Evolutionary conservation across 2,113 vertebrate species (phyloP).

Genomic region (Sylvicapra grimmia): DNA sequence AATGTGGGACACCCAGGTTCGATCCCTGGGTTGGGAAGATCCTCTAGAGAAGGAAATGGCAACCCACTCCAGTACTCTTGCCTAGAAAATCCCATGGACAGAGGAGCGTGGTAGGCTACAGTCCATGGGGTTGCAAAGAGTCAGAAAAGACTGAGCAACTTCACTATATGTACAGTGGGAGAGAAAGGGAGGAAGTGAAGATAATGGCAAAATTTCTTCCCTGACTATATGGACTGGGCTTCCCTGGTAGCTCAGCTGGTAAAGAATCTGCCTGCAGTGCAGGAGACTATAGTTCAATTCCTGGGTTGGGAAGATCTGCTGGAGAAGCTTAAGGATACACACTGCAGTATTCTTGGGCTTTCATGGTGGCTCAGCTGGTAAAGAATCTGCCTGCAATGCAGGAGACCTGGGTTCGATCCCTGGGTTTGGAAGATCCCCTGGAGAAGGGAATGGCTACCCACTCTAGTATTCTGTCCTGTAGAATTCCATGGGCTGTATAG

Average conservation of each 20-base stretch:
- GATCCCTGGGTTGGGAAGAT: no score
- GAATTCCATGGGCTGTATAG: not conserved
- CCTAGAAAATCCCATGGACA: not conserved
- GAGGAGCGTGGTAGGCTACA: not conserved
- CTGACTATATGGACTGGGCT: not conserved
- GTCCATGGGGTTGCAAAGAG: not conserved
- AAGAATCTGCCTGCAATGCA: not conserved
- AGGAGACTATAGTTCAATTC: not conserved
- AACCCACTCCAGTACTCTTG: not conserved
- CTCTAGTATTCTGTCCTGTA: not conserved
- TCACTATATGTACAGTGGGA: not conserved
- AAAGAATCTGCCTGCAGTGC: not conserved
- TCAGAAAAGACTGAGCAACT: not conserved
- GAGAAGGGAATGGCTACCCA: not conserved
- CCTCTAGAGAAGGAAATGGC: not conserved
- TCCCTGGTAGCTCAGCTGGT: not conserved
- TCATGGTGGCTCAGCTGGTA: not conserved
- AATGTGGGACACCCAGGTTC: no score
- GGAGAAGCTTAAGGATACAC: no score
- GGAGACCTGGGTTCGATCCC: not conserved
- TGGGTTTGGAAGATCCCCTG: not conserved
- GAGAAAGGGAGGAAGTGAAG: not conserved
- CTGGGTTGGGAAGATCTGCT: not conserved
- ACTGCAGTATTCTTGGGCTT: no score
- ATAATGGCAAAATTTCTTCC: not conserved